Evolutionary conservation across 2,113 vertebrate species (phyloP), one percentile per base, ranked within the genome.

Genomic region (Triplophysa siluroides): DNA sequence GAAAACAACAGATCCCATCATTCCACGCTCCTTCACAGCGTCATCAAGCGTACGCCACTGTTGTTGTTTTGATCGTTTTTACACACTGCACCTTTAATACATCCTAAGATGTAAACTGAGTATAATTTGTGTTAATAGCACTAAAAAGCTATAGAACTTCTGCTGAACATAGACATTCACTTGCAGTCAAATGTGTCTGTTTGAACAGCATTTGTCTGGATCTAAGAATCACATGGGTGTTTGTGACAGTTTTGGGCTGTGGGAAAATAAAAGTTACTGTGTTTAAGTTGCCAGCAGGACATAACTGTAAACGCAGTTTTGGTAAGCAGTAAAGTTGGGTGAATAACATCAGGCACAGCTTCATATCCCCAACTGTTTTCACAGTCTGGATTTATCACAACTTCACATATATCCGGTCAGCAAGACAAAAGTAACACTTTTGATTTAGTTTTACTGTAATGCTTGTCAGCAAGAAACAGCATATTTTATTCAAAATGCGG

Each of bases 191-290:
- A 76, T 33, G 38, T 52, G 61, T 26, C 26, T 63, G 52, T 78
- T 72, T 68, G 18, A 70, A 75, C 74, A 65, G 65, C 45, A 77
- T 77, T 52, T 77, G 43, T 65, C 47, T 18, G 12, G 62, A 65
- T 65, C 64, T 61, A n/a, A 74, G 72, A 64, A 81, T 63, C 38
- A 21, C 9, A 38, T 47, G 54, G 18, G 29, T 18, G 60, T 43
- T 9, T 19, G 10, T 60, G 58, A n/a, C 47, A 19, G 52, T 33
- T 50, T 80, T 54, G 45, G 6, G 56, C 38, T 45, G 26, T 64
- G 41, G 23, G 18, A 78, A 76, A 41, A 74, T 14, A 80, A 62
- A 45, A 83, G 61, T 70, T 82, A 33, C 26, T 43, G 4, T 26
- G 12, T 58, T 85, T 58, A 72, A 52, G 21, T 45, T 14, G 10